A percentile compares a stretch with the other conserved stretches of the same genome.
Evolutionary conservation across 1,140 invertebrate genomes (phyloP).

Genomic region (Sitobion miscanthi): DNA sequence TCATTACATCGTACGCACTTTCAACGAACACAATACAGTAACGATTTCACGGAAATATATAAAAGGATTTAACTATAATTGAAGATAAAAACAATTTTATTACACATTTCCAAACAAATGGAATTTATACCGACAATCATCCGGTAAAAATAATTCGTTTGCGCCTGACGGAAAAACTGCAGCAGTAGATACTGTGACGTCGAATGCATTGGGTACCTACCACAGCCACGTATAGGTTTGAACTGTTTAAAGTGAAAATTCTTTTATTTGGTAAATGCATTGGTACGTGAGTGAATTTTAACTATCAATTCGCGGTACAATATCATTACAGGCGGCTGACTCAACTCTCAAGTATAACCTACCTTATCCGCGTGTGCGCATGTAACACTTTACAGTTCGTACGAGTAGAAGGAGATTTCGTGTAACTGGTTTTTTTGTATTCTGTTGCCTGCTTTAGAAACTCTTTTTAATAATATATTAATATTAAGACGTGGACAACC

Average conservation of each 20-base stretch:
- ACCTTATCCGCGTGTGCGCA: neutral
- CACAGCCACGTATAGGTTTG: neutral
- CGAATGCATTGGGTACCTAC: neutral
- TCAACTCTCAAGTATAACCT: neutral
- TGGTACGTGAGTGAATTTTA: neutral
- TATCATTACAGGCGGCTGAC: neutral
- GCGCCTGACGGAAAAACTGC: neutral
- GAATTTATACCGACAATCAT: neutral
- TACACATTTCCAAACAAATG: neutral
- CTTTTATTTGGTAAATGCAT: neutral
- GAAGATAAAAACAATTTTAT: neutral
- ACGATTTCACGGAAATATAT: neutral
- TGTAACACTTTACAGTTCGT: neutral
- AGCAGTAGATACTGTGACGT: neutral
- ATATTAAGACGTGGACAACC: neutral
- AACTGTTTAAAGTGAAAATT: slow-evolving; percentile 19
- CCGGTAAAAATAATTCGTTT: neutral
- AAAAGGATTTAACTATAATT: neutral
- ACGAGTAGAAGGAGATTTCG: neutral
- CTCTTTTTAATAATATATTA: neutral
- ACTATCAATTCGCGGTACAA: neutral
- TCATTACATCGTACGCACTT: neutral
- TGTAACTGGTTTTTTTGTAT: slow-evolving; percentile 29
- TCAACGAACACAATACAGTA: neutral
- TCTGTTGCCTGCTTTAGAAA: neutral